phyloP scores from a whole-genome alignment of 1,140 invertebrate species.

The Aphidius gifuensis region DNA sequence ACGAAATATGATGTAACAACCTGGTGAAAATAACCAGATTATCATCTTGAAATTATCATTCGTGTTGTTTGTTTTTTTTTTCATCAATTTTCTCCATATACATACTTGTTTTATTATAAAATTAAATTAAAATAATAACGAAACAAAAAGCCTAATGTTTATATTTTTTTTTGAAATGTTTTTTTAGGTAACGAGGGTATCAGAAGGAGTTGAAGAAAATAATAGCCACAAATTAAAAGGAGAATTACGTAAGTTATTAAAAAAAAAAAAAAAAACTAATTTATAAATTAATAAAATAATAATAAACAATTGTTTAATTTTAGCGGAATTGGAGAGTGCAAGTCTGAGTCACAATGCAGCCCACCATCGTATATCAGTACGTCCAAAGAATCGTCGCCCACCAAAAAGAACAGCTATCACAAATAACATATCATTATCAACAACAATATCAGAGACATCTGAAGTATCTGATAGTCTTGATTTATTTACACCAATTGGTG shows the following conservation, averaged over 20 bases:
- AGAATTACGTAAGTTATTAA: conserved; percentile 51
- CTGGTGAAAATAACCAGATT: conserved; percentile 28
- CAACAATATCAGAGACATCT: conserved; percentile 39
- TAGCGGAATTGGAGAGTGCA: conserved; percentile 45
- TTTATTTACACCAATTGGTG: conserved; percentile 18
- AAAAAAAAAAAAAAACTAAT: background rate
- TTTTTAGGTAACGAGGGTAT: conserved; percentile 41
- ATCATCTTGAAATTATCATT: conserved; percentile 22
- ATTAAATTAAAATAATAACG: no score
- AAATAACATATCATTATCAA: conserved; percentile 28
- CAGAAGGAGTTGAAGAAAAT: conserved; percentile 37
- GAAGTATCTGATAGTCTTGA: conserved; percentile 43
- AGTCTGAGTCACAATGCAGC: conserved; percentile 49
- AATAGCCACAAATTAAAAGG: conserved; percentile 39
- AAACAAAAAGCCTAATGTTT: no score
- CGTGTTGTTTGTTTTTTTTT: conserved; percentile 5
- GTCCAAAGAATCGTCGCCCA: conserved; percentile 50
- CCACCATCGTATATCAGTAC: conserved; percentile 49
- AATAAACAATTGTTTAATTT: conserved; percentile 9
- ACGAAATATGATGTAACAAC: conserved; percentile 20
- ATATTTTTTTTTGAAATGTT: conserved; percentile 8
- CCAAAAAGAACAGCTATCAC: conserved; percentile 36
- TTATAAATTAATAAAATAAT: background rate
- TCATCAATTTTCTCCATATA: background rate
- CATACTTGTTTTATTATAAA: no score